Evolutionary conservation across 2,888 invertebrate genomes (phyloP), one percentile per base, ranked within the genome.

Genomic region (Helicoverpa assulta): DNA sequence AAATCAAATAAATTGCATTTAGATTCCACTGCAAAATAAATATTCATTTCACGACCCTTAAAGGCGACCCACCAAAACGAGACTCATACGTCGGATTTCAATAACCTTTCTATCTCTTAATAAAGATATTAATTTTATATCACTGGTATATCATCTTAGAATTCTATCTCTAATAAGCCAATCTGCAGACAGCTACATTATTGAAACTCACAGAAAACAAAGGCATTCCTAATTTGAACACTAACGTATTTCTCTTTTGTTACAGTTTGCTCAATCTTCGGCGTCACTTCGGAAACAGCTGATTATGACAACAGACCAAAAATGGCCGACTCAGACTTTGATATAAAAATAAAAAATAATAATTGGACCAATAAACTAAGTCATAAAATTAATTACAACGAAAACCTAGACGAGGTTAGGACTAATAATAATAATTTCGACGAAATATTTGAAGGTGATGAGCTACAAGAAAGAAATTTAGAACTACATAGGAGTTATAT

Each of bases 251-350:
- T 76, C 74, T 78, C 63, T 77, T 70, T 91, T 91, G 89, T 95
- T 95, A 0, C 93, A 95, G 95, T 90, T 86, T 92, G 87, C 87
- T 90, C 91, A 70, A 90, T 87, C 76, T 78, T 86, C 85, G 89
- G 91, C 81, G 88, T 86, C 70, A 81, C 89, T 56, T 88, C 88
- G 73, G 88, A 88, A 78, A 71, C 81, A 92, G 92, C 91, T 92
- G 93, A 92, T 93, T 83, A 92, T 90, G 90, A 90, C 80, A 86
- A 47, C 73, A 86, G 21, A 59, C 76, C 52, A 14, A 61, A 66
- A 37, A 75, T 77, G 66, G 78, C 68, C 65, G 70, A 80, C 73
- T 73, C 81, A 73, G 67, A 76, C 59, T 55, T 70, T 43, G 70
- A 73, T 14, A 4, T 59, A 1, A 81, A 79, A 52, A 86, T 81